A percentile compares a stretch with the other conserved stretches of the same genome.
Conservation (phyloP, 2,113 vertebrate genomes). For the Orthonyx spaldingii region DNA sequence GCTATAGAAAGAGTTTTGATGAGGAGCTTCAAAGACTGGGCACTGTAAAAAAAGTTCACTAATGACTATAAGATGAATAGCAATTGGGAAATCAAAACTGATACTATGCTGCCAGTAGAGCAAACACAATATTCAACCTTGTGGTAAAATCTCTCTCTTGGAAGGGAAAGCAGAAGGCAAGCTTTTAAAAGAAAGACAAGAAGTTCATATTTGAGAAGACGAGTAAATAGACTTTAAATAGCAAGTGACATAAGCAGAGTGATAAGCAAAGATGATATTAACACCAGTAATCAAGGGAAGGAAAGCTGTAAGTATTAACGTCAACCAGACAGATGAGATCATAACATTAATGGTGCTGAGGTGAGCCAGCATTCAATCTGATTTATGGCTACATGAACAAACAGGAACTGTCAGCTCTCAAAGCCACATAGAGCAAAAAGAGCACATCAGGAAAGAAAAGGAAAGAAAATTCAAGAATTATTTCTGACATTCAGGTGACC, state of each 20-base stretch:
- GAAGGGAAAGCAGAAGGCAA: not conserved
- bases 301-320: not conserved
- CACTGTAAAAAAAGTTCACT: not conserved
- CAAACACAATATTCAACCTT: not conserved
- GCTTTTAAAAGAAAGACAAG: not conserved
- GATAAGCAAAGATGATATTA: not conserved
- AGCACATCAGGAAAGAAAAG: not conserved
- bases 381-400: not conserved
- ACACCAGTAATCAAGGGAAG: not conserved
- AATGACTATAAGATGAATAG: not conserved
- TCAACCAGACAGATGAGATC: slow-evolving; percentile 19
- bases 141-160: not conserved
- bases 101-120: not conserved
- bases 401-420: not conserved
- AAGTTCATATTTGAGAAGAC: not conserved
- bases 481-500: not conserved
- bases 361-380: not conserved
- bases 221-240: not conserved
- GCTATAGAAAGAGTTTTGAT: not conserved
- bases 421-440: not conserved
- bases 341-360: not conserved
- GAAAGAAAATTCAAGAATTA: not conserved
- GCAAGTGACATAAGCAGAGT: not conserved
- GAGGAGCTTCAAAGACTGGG: not conserved
- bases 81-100: not conserved